Evolutionary conservation across 1,140 invertebrate genomes (phyloP), one percentile per base, ranked within the genome.

Genomic region (Bathynomus jamesi): DNA sequence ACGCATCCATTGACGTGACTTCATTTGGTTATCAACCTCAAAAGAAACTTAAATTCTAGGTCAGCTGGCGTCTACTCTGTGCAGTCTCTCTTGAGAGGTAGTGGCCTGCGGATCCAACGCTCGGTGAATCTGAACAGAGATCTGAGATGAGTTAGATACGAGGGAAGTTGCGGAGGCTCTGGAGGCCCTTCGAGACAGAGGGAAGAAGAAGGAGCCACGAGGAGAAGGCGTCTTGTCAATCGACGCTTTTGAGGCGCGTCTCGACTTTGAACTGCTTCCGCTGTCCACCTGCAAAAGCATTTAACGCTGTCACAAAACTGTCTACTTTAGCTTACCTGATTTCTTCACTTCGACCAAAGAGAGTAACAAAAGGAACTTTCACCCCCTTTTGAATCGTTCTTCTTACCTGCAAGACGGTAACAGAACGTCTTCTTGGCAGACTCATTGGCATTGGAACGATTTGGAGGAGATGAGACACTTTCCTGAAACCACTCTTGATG

Each of bases 381-480:
- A 61, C 11, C 25, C 31, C 10, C 2, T 11, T 24, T 2, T 5
- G 28, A 4, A 17, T 30, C 27, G 27, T 46, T 10, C 21, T 1
- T 28, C 28, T 90, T 89, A 78, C 90, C 91, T 67, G 92, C 85
- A 71, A 89, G 87, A 71, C 90, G 5, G 74, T 78, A 62, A 72
- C 75, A 61, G 69, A 77, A 61, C 72, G 71, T 61, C 74, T 61
- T 25, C 72, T 74, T 71, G 67, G 76, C 31, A 71, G 67, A 70
- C 69, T 76, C 89, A 77, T 91, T 87, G 90, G 91, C 78, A 76
- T 92, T 78, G 72, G 73, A 63, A 69, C 90, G 89, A 7, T 87
- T 86, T 71, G 70, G n/a, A 77, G 66, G n/a, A 77, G 70, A 67
- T 74, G 73, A 28, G 75, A 77, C n/a, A 77, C 75, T 63, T 70